These are phyloP conservation scores for Sebastes hubbsi DNA, from an alignment of 2,797 vertebrate species.

Conservation along the genomic window DNA sequence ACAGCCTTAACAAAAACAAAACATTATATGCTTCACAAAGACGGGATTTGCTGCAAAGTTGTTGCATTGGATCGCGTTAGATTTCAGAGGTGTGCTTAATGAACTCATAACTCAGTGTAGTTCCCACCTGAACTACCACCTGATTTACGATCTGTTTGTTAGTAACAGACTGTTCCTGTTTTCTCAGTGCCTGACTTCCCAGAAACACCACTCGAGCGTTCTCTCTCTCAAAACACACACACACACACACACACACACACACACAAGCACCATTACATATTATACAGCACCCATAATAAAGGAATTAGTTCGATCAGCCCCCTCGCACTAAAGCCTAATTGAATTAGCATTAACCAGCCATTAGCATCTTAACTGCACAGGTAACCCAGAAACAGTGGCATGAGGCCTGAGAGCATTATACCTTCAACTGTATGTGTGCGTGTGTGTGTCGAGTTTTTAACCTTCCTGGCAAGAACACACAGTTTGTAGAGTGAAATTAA, in stretches of 20 bases:
- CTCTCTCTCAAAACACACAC: conserved; percentile 14
- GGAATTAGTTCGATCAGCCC: conserved; percentile 65
- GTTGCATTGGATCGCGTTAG: not conserved
- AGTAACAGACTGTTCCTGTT: conserved; percentile 61
- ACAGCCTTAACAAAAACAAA: not conserved
- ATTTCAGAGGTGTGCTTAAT: conserved; percentile 17
- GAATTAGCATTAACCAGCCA: conserved; percentile 72
- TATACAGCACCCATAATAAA: conserved; percentile 61
- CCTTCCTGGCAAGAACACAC: not conserved
- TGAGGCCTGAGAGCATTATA: conserved; percentile 34
- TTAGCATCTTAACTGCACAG: conserved; percentile 47
- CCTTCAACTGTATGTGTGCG: not conserved
- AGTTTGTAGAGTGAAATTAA: not conserved
- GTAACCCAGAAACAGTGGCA: conserved; percentile 80
- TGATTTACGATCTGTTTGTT: conserved; percentile 69
- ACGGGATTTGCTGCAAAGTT: not conserved
- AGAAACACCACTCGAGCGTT: conserved; percentile 31
- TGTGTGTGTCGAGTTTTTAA: not conserved
- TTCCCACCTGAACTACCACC: conserved; percentile 27
- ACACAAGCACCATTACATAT: conserved; percentile 48
- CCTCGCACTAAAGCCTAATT: conserved; percentile 82
- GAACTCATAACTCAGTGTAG: conserved; percentile 3
- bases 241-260: conserved; percentile 18
- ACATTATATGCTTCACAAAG: not conserved
- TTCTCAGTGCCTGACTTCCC: conserved; percentile 37